These are phyloP conservation scores for Mycetomoellerius zeteki DNA, from an alignment of 1,140 invertebrate species.

Conservation along the genomic window DNA sequence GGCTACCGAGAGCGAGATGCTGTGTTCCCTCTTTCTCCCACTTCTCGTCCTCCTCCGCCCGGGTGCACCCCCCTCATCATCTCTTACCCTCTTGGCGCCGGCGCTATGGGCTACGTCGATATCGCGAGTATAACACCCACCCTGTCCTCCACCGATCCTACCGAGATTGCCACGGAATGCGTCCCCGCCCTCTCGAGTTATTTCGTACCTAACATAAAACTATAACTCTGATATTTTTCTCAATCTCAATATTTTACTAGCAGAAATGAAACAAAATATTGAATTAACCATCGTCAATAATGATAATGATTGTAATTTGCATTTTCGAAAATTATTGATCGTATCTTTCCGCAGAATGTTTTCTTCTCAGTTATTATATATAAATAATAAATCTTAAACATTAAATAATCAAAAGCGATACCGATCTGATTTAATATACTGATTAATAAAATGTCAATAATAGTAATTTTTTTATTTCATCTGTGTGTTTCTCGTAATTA, in stretches of 20 bases:
- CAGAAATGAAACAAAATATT: neutral
- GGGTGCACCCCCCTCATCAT: conserved; percentile 27
- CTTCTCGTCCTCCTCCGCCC: conserved; percentile 65
- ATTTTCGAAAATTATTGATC: neutral
- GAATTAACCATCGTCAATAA: neutral
- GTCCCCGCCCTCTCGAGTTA: conserved; percentile 65
- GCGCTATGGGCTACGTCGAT: conserved; percentile 82
- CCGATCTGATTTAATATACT: neutral
- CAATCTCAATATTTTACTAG: neutral
- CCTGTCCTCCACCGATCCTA: neutral
- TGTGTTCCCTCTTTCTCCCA: conserved; percentile 51
- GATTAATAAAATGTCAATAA: conserved; percentile 4
- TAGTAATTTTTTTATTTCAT: neutral
- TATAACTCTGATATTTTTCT: conserved; percentile 1
- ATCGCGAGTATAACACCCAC: conserved; percentile 68
- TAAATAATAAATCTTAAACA: neutral
- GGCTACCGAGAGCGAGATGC: conserved; percentile 65
- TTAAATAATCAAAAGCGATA: neutral
- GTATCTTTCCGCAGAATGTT: neutral
- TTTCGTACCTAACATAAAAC: conserved; percentile 27
- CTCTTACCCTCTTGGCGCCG: conserved; percentile 76
- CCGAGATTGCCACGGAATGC: conserved; percentile 47
- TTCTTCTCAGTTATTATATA: neutral
- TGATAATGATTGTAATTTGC: neutral
- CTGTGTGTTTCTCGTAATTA: neutral